phyloP scores from a whole-genome alignment of 1,140 invertebrate genomes.

The Tetragnatha versicolor region DNA sequence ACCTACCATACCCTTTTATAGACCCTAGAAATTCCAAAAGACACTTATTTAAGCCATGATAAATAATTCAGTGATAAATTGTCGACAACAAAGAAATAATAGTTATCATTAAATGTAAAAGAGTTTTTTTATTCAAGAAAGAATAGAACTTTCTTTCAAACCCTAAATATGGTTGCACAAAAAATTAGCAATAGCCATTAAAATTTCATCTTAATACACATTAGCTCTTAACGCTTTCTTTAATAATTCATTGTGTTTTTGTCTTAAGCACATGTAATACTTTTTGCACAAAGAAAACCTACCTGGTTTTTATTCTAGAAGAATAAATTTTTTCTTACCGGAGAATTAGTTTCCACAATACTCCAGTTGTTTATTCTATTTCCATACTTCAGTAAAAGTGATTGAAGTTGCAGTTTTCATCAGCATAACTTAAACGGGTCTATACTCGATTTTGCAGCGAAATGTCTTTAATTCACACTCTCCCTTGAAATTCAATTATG shows the following conservation, averaged over 20 bases:
- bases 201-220: no score
- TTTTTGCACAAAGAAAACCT: not conserved
- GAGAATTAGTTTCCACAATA: slow-evolving; percentile 8
- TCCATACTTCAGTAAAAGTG: slow-evolving; percentile 5
- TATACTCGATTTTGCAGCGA: slow-evolving; percentile 17
- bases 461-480: slow-evolving; percentile 31
- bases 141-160: no score
- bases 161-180: no score
- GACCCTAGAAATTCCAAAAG: no score
- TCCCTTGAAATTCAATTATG: slow-evolving; percentile 34
- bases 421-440: slow-evolving; percentile 15
- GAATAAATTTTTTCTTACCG: not conserved
- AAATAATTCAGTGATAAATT: no score
- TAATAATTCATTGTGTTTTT: not conserved
- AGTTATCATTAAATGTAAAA: no score
- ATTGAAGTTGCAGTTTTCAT: slow-evolving; percentile 14
- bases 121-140: no score
- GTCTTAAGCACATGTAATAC: not conserved
- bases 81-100: no score
- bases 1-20: no score
- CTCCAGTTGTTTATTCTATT: not conserved
- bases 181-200: no score
- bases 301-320: not conserved
- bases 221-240: not conserved
- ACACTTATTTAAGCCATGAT: no score